These are phyloP conservation scores for Malthinus flaveolus DNA, from an alignment of 2,888 invertebrate species.

Conservation along the genomic window DNA sequence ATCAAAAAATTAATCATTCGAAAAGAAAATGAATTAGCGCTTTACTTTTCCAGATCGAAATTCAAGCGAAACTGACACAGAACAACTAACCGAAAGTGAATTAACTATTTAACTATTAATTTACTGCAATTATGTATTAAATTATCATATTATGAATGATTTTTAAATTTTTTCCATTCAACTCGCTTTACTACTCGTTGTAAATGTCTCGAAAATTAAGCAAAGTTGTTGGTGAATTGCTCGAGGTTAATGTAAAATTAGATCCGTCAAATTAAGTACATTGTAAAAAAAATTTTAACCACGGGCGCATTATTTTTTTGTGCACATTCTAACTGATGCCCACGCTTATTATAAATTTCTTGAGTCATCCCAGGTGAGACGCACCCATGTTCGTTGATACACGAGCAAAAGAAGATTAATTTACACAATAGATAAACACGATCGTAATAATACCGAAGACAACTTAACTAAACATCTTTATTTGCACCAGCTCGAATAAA, in stretches of 20 bases:
- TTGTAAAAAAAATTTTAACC: neutral
- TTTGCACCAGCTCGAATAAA: too few species aligned
- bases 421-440: conserved; percentile 20
- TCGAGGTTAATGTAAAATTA: conserved; percentile 2
- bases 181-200: neutral
- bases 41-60: neutral
- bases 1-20: too few species aligned
- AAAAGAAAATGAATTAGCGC: too few species aligned
- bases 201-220: conserved; percentile 1
- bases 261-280: conserved; percentile 3
- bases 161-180: conserved; percentile 5
- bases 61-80: conserved; percentile 3
- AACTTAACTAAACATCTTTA: too few species aligned
- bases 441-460: conserved; percentile 3
- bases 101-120: conserved; percentile 7
- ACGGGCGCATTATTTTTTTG: conserved; percentile 10
- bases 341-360: conserved; percentile 11
- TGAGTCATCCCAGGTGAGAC: conserved; percentile 9
- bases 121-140: conserved; percentile 4
- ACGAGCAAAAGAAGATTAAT: conserved; percentile 12
- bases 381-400: conserved; percentile 19
- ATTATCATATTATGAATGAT: conserved; percentile 8
- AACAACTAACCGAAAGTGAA: conserved; percentile 3
- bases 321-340: conserved; percentile 14
- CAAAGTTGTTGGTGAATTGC: neutral